Conservation (phyloP, 2,797 vertebrate genomes). For the Acanthiza pusilla region DNA sequence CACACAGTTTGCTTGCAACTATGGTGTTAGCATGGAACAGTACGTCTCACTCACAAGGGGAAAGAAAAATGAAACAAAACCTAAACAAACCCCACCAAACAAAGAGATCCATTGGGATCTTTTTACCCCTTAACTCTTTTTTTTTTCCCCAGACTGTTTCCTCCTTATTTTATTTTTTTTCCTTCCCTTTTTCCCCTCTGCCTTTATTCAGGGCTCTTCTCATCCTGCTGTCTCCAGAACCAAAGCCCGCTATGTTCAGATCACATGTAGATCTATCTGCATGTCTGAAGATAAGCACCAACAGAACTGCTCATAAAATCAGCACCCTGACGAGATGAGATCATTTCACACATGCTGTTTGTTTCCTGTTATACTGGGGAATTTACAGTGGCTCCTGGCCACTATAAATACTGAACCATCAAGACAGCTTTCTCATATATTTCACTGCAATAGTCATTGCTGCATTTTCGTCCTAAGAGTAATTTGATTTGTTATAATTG, state of each 20-base stretch:
- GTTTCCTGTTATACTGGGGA: background rate
- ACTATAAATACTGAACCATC: conserved; percentile 31
- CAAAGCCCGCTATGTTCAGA: background rate
- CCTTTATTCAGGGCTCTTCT: background rate
- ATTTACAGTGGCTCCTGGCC: conserved; percentile 43
- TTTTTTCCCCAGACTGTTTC: background rate
- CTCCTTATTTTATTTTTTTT: background rate
- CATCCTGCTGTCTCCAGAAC: background rate
- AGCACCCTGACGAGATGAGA: conserved; percentile 14
- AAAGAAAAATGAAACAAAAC: background rate
- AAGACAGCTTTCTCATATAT: conserved; percentile 12
- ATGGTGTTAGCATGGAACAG: background rate
- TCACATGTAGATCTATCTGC: background rate
- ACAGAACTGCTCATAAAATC: conserved; percentile 6
- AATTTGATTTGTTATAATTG: conserved; percentile 17
- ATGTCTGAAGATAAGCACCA: conserved; percentile 11
- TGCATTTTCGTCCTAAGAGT: background rate
- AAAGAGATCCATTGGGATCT: background rate
- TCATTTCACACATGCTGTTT: conserved; percentile 44
- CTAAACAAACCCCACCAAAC: background rate
- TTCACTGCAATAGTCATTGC: background rate
- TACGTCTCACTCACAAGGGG: background rate
- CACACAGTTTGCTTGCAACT: background rate
- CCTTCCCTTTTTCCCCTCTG: rapidly evolving
- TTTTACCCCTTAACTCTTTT: background rate